Base-by-base conservation (phyloP, 2,113 vertebrate genomes). In the Synchiropus splendidus region DNA sequence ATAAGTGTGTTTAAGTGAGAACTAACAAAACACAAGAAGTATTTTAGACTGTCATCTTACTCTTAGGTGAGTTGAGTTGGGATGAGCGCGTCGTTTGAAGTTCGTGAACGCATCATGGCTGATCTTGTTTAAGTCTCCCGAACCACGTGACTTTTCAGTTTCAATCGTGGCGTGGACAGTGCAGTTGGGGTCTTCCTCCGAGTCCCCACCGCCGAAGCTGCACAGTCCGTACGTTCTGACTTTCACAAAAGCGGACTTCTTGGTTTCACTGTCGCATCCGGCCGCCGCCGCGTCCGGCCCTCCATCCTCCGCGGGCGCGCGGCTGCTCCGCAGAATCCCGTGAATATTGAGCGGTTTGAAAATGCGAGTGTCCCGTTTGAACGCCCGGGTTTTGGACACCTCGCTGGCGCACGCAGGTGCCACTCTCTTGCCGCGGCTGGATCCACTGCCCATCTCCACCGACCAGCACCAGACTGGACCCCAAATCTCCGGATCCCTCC, bases 341-440 rank as follows among this genome's bases (percentile, higher is more conserved):
- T 51, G 40, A 35, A 55, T 41, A 39, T 48, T 58, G 11, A 54
- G 54, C 2, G 68, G 58, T 34, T 60, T 62, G 48, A 77, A 47
- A 0, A 58, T 32, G 9, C 37, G 42, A 12, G 31, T 36, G 50
- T 57, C 60, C 30, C 43, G 39, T 37, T 58, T 55, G 37, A 51
- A 30, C 11, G 63, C 42, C 9, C 50, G 36, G 1, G 41, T 32
- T 52, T 51, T 56, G 27, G 44, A 32, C 12, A 58, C 50, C 31
- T 78, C 78, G 16, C 40, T 55, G 13, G 59, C 48, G 10, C 67
- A 55, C 50, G 41, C 77, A 57, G 85, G 80, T 69, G 85, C 72
- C 8, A 85, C 76, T 57, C 51, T 87, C 46, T 81, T 86, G 15
- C 74, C 66, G 42, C 78, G 61, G 66, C 85, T 85, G 10, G 70